Base-by-base conservation (phyloP, 2,113 vertebrate species). In the Struthidea cinerea region DNA sequence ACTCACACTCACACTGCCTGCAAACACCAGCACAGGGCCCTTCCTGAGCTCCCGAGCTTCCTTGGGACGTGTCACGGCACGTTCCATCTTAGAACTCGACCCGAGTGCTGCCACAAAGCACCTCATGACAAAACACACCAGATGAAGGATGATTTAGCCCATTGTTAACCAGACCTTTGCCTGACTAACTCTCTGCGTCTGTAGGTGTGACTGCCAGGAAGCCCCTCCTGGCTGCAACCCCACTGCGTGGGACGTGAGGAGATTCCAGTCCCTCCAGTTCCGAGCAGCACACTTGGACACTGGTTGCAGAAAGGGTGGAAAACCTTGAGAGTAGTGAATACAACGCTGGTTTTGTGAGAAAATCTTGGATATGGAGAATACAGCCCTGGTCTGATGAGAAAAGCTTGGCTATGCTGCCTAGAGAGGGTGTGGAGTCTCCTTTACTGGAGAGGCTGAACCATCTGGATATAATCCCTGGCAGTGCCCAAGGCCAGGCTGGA, bases 91-190 rank as follows among this genome's bases (percentile, higher is more conserved):
- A 7, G 37, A 65, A 4, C 15, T 2, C 16, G 39, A 3, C 32
- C 6, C 0, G 7, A 4, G 57, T 0, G 32, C 52, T 42, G 52
- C 61, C 65, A 11, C 27, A 0, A 16, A 44, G 32, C 60, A 10
- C 4, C 24, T 7, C 37, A 1, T 5, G 61, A 16, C 23, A 4
- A 6, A 28, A 27, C 33, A 2, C 27, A 5, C 3, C 44, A 32
- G 11, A 6, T 17, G 15, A 9, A 21, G 69, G 80, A 3, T 13
- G 3, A 17, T 7, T 50, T 1, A 52, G 23, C 26, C 24, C 68
- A 1, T 1, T 41, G n/a, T 7, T 46, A 35, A 32, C 2, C 44
- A 3, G 5, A 4, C 0, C 17, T 37, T 16, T 42, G 14, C 26
- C 81, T 30, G 26, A 63, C 20, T 8, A 13, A 57, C 19, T 17